Conservation (phyloP, 2,888 invertebrate species). For the Lamellibrachia satsuma region DNA sequence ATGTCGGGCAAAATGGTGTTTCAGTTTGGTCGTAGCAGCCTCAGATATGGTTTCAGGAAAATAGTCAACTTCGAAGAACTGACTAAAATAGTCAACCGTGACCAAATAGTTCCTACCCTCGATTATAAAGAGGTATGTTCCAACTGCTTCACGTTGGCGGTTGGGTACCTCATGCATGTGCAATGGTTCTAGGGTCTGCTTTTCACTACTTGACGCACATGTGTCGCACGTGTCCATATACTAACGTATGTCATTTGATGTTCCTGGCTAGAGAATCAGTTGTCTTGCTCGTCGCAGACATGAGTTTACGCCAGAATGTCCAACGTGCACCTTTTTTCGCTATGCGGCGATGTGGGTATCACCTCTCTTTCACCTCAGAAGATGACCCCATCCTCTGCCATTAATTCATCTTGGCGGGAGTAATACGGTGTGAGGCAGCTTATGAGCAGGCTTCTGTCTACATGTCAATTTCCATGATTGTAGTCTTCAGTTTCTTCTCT, state of each 20-base stretch:
- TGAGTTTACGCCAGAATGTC: background rate
- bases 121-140: background rate
- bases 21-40: background rate
- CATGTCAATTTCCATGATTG: background rate
- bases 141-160: background rate
- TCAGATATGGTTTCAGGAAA: background rate
- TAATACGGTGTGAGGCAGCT: background rate
- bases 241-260: background rate
- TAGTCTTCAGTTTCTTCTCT: background rate
- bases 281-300: background rate
- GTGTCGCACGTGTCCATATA: constrained; percentile 17
- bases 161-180: background rate
- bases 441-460: background rate
- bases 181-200: background rate
- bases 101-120: constrained; percentile 13
- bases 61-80: background rate
- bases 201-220: background rate
- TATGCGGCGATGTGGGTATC: background rate
- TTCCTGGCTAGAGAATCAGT: constrained; percentile 20
- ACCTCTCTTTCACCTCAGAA: background rate
- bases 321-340: background rate
- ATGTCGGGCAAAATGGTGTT: background rate
- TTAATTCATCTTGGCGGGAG: background rate
- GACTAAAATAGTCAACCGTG: constrained; percentile 20
- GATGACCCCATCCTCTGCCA: constrained; percentile 20